Evolutionary conservation across 2,113 vertebrate genomes (phyloP), one percentile per base, ranked within the genome.

Genomic region (Trichechus manatus): DNA sequence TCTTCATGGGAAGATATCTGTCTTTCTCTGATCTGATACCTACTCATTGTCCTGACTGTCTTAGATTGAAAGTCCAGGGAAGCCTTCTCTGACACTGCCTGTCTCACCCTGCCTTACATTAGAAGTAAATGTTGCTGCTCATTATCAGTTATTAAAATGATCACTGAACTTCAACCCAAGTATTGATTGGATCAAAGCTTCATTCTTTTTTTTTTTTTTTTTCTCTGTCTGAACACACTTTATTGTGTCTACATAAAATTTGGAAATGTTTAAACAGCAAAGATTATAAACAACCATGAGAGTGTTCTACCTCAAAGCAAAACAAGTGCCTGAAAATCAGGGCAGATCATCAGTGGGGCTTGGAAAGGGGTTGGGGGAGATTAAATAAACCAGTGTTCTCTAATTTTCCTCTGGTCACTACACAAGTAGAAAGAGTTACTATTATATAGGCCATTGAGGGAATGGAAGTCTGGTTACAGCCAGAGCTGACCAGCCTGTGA

Each of bases 1-100:
- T 64, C 63, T 23, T 64, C 25, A 23, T 64, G 63, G 6, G 27
- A 27, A 3, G 63, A 23, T 27, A 6, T 64, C 63, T 29, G 63
- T 47, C 78, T 25, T 42, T 29, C 53, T 33, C 63, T 3, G 33
- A 5, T 2, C 90, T 47, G 50, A 27, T 6, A 0, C 1, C 7
- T 27, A 53, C 23, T 61, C 8, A 0, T 47, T 2, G 2, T 50
- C 36, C 64, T 39, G 39, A 39, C 39, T 0, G 11, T 23, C 47
- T 15, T 1, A 25, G 25, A 5, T 15, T 17, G 5, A 8, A 39
- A 56, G 77, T 56, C 50, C 88, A 39, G 75, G 59, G 42, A 20
- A 50, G 1, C 42, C 11, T 61, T 6, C 27, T 23, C 9, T 2
- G 63, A 6, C 72, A n/a, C 31, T 47, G 47, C 23, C 25, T 64